phyloP scores from a whole-genome alignment of 1,140 invertebrate genomes.

The Cydia fagiglandana region DNA sequence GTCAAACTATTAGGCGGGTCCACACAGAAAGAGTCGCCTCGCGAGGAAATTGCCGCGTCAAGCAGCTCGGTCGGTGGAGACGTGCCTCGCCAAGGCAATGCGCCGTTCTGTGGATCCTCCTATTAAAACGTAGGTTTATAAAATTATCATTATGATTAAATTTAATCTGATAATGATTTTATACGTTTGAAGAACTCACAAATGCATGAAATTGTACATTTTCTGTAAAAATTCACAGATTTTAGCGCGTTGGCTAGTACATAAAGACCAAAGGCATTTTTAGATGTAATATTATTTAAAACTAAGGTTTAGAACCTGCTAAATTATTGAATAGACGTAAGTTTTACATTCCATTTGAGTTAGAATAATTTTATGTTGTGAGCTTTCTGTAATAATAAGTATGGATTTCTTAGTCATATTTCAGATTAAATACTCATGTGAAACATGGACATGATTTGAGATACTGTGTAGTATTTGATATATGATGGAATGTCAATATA shows the following conservation, averaged over 20 bases:
- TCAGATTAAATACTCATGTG: slow-evolving; percentile 64
- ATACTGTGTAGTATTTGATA: slow-evolving; percentile 53
- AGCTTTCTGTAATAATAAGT: slow-evolving; percentile 15
- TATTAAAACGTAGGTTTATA: too few species aligned
- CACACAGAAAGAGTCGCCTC: too few species aligned
- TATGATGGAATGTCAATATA: slow-evolving; percentile 56
- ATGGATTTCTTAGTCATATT: slow-evolving; percentile 19
- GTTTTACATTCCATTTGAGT: slow-evolving; percentile 44
- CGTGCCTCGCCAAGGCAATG: too few species aligned
- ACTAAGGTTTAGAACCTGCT: slow-evolving; percentile 25
- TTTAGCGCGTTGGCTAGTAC: background rate
- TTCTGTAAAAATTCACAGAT: background rate
- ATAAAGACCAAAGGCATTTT: slow-evolving; percentile 21
- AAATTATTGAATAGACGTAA: slow-evolving; percentile 31
- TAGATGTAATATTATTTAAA: slow-evolving; percentile 18
- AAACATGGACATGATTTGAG: slow-evolving; percentile 55
- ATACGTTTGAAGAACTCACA: background rate
- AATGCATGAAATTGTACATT: background rate
- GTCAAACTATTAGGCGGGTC: too few species aligned
- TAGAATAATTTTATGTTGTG: slow-evolving; percentile 39
- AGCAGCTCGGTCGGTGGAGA: too few species aligned
- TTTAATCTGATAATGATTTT: too few species aligned
- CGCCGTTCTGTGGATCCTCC: too few species aligned
- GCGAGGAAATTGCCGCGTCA: too few species aligned
- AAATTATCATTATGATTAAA: too few species aligned